Percentiles rank a stretch among this genome's conserved stretches.
phyloP scores from a whole-genome alignment of 2,113 vertebrate species.

The Scortum barcoo region DNA sequence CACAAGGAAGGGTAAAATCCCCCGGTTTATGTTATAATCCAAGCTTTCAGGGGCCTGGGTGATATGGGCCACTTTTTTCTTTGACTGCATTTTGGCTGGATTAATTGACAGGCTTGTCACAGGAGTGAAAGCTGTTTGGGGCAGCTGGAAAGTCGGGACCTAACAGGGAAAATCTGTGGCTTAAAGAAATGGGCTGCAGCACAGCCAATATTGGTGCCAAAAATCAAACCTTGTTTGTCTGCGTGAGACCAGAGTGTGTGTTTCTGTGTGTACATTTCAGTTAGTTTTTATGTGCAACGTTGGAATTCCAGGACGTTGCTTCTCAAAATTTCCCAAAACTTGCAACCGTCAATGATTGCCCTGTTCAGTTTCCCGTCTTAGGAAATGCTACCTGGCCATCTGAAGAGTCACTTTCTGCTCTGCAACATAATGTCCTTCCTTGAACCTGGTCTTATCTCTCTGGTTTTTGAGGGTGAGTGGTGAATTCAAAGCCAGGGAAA shows the following conservation, averaged over 20 bases:
- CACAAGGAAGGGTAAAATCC: slow-evolving; percentile 73
- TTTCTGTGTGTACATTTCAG: slow-evolving; percentile 1
- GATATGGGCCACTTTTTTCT: slow-evolving; percentile 64
- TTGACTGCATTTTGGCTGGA: slow-evolving; percentile 56
- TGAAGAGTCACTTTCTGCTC: slow-evolving; percentile 35
- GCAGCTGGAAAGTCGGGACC: slow-evolving; percentile 54
- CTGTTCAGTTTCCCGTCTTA: slow-evolving; percentile 14
- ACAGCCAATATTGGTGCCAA: slow-evolving; percentile 19
- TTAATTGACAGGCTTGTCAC: slow-evolving; percentile 73
- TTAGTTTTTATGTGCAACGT: background rate
- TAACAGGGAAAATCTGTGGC: slow-evolving; percentile 51
- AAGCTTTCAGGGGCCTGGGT: slow-evolving; percentile 59
- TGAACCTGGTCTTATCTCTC: slow-evolving; percentile 64
- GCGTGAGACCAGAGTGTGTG: background rate
- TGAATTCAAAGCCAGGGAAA: slow-evolving; percentile 77
- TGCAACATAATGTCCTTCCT: slow-evolving; percentile 60
- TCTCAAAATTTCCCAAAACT: slow-evolving; percentile 13
- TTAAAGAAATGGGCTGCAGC: slow-evolving; percentile 53
- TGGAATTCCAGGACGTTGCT: background rate
- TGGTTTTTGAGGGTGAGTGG: slow-evolving; percentile 57
- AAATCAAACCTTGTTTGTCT: slow-evolving; percentile 10
- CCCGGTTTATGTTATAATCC: slow-evolving; percentile 74
- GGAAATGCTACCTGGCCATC: slow-evolving; percentile 17
- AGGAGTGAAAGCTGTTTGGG: slow-evolving; percentile 64
- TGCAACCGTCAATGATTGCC: slow-evolving; percentile 14